These are phyloP conservation scores for Eucriotettix oculatus DNA, from an alignment of 2,888 invertebrate species.

Conservation along the genomic window DNA sequence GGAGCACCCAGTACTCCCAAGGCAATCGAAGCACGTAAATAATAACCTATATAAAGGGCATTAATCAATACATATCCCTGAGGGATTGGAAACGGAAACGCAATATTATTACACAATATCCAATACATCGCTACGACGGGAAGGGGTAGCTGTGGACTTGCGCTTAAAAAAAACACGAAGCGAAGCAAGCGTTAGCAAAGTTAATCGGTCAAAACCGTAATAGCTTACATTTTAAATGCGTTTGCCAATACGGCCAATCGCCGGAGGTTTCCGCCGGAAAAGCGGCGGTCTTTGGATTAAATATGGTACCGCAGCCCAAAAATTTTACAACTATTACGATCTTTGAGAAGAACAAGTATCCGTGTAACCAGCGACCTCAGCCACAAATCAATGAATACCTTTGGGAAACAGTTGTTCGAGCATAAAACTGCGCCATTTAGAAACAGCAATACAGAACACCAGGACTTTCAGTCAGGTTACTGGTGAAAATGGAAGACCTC, in stretches of 20 bases:
- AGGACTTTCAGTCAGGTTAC: too few species aligned
- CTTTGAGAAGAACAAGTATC: too few species aligned
- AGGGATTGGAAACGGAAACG: constrained; percentile 2
- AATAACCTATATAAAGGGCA: constrained; percentile 3
- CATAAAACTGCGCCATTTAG: too few species aligned
- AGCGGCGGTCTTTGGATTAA: not conserved
- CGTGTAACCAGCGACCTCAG: too few species aligned
- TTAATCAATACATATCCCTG: constrained; percentile 3
- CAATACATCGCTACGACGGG: not conserved
- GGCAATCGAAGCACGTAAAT: constrained; percentile 2
- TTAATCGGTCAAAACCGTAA: constrained; percentile 2
- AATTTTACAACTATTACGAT: too few species aligned
- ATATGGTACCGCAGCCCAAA: not conserved
- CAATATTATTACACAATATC: constrained; percentile 3
- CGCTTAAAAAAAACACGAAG: constrained; percentile 1
- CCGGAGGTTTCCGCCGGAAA: not conserved
- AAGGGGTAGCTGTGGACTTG: not conserved
- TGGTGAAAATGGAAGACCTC: too few species aligned
- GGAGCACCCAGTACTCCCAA: not conserved
- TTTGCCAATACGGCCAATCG: not conserved
- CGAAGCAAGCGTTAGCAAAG: constrained; percentile 1
- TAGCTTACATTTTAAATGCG: constrained; percentile 2
- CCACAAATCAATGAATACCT: too few species aligned
- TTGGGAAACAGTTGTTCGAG: too few species aligned
- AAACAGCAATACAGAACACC: too few species aligned